Base-by-base conservation (phyloP, 2,113 vertebrate species). In the Tragelaphus imberbis region DNA sequence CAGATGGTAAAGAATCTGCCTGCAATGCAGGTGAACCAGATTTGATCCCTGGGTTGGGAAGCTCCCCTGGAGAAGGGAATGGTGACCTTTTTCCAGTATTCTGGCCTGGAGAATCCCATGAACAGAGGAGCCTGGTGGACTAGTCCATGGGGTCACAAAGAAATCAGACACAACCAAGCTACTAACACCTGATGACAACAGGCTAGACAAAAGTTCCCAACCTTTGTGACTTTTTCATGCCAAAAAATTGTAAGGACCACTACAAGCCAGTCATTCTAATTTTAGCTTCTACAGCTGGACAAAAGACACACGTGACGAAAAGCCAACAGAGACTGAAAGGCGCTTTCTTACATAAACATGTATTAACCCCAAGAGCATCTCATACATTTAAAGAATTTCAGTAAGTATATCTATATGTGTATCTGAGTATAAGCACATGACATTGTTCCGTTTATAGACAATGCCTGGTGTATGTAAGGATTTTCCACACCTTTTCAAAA, bases 401-500 rank as follows among this genome's bases (percentile, higher is more conserved):
- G n/a, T 17, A 36, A 27, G 25, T 44, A 0, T 19, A 19, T 23
- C 30, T 71, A n/a, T 33, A 17, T n/a, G 58, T 12, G 40, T 33
- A 36, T 28, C 19, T 8, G 61, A 12, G 25, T 47, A 23, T 3
- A 9, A 12, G 0, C 33, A 3, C 6, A 12, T 8, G 40, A 7
- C 47, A 28, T 1, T 8, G n/a, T 51, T 81, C 53, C 47, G 23
- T 56, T 65, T 49, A 33, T 1, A 56, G 80, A 53, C 19, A 30
- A 44, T 17, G 40, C 7, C 14, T 23, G 2, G 7, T 5, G 2
- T 27, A 58, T 14, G 19, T 13, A 4, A 7, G 33, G 30, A 55
- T 86, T 90, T 81, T 16, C 47, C 68, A 84, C 56, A 92, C 68
- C 61, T 93, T 90, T 80, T 12, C 65, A 23, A 51, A 36, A 68